Percentiles rank a stretch among this genome's conserved stretches.
Evolutionary conservation across 2,888 invertebrate species (phyloP).

Genomic region (Aethes cnicana): DNA sequence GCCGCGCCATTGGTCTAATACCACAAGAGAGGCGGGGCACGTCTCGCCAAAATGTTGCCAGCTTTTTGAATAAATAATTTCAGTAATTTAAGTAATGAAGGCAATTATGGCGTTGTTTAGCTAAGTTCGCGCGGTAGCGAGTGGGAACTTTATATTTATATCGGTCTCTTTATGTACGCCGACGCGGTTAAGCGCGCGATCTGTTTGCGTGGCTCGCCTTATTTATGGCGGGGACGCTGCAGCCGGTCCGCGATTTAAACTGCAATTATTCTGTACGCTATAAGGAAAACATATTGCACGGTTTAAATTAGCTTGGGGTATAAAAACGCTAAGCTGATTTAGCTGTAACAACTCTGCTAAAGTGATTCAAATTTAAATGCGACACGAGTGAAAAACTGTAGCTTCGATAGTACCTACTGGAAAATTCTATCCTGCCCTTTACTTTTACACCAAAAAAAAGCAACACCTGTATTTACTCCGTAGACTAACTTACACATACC

Average conservation of each 20-base stretch:
- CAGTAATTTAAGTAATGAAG: conserved; percentile 83
- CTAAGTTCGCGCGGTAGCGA: conserved; percentile 81
- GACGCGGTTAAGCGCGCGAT: conserved; percentile 81
- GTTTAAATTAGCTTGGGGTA: conserved; percentile 59
- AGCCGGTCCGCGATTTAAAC: conserved; percentile 76
- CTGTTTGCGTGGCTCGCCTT: conserved; percentile 79
- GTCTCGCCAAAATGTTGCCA: conserved; percentile 76
- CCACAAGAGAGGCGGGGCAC: conserved; percentile 55
- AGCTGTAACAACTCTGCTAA: neutral
- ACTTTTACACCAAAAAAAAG: no score
- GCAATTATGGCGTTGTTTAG: conserved; percentile 83
- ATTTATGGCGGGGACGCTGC: conserved; percentile 74
- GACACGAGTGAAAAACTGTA: no score
- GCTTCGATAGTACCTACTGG: no score
- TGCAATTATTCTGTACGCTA: conserved; percentile 74
- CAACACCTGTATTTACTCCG: no score
- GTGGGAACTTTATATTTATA: conserved; percentile 82
- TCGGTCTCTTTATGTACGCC: conserved; percentile 81
- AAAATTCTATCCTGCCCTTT: no score
- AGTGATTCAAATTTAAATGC: neutral
- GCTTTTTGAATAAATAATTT: conserved; percentile 83
- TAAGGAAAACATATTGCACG: conserved; percentile 73
- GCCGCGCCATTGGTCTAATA: conserved; percentile 55
- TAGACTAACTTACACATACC: no score
- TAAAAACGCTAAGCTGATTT: conserved; percentile 33